Evolutionary conservation across 2,888 invertebrate species (phyloP), one percentile per base, ranked within the genome.

Genomic region (Cotesia congregata): DNA sequence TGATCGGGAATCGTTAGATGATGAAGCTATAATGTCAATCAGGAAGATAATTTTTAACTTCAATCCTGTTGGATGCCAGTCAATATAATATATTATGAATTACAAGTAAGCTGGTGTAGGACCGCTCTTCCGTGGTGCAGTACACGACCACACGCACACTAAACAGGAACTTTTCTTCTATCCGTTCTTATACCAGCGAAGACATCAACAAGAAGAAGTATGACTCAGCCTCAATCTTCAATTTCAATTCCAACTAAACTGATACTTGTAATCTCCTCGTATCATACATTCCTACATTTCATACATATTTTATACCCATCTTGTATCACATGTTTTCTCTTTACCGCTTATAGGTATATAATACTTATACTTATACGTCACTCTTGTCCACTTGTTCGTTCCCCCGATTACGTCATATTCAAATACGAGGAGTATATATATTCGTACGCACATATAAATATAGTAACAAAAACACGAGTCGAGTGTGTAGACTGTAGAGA

Each of bases 101-200:
- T 30, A 30, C 30, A 30, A 30, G 30, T 30, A 30, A 30, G 30
- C 30, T 30, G 3, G 30, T 30, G 30, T 30, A 30, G 30, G 30
- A 3, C 30, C 30, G 3, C 30, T 30, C 30, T 30, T 30, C 30
- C 12, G 50, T 7, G 62, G 68, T 30, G 67, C 9, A 62, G 62
- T 38, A 68, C 62, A 76, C 68, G 76, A 72, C 76, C 76, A 76
- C 76, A 76, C 76, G 72, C 72, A 41, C 72, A 39, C 68, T 62
- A 39, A 61, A 50, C 76, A 50, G 50, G 9, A 7, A 50, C 50
- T 50, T 50, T 50, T 50, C 62, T 64, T 72, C 41, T 30, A 30
- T 30, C 3, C 3, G 3, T 2, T 20, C 20, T 20, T 20, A 20
- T 20, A 20, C 20, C 20, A 30, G 67, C 71, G 60, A 75, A 70